Conservation (phyloP, 2,797 vertebrate species). For the Micromesistius poutassou region DNA sequence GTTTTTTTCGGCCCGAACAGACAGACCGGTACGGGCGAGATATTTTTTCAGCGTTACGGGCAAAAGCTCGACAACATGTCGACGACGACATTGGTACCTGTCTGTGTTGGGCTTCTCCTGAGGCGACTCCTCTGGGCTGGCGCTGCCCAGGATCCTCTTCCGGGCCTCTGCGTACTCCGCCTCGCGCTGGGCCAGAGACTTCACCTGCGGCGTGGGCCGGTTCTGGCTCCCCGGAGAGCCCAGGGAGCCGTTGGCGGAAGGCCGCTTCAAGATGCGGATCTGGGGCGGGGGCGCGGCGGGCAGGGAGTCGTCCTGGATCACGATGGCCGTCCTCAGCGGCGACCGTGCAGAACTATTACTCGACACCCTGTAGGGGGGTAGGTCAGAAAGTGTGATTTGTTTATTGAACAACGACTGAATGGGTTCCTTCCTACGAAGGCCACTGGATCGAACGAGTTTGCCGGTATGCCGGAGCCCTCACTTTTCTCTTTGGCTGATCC, state of each 20-base stretch:
- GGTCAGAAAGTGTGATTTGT: neutral
- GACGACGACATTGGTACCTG: conserved; percentile 66
- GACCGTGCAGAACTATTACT: conserved; percentile 73
- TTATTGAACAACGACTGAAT: neutral
- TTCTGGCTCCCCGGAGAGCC: conserved; percentile 76
- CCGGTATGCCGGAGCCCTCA: conserved; percentile 31
- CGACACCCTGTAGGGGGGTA: conserved; percentile 76
- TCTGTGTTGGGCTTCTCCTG: conserved; percentile 86
- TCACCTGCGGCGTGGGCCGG: conserved; percentile 86
- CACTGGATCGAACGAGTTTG: no score
- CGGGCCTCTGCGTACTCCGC: conserved; percentile 95
- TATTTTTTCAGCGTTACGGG: neutral
- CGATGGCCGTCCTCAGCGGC: conserved; percentile 82
- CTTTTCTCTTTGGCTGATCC: conserved; percentile 94
- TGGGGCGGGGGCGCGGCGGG: conserved; percentile 87
- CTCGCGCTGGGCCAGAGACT: conserved; percentile 93
- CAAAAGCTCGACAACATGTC: neutral
- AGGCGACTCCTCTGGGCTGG: conserved; percentile 88
- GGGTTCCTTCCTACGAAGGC: neutral
- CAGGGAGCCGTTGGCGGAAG: conserved; percentile 86
- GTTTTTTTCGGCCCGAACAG: neutral
- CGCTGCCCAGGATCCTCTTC: conserved; percentile 93
- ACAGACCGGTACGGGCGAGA: no score
- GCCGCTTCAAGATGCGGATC: conserved; percentile 95
- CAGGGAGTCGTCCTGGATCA: conserved; percentile 92